Evolutionary conservation across 2,113 vertebrate species (phyloP), one percentile per base, ranked within the genome.

Genomic region (Rhadina sibilatrix): DNA sequence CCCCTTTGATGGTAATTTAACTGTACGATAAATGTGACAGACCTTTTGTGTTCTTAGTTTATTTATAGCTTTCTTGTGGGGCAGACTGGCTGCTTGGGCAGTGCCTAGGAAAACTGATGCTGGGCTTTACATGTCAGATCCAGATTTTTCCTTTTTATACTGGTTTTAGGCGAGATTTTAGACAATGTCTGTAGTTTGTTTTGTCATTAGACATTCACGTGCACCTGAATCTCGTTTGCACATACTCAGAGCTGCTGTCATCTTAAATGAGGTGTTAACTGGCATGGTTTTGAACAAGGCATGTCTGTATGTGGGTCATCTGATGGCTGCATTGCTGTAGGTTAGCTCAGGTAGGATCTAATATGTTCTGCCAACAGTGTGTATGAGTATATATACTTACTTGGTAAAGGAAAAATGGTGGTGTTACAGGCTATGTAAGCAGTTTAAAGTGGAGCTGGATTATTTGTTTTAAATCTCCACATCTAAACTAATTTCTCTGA

Each of bases 21-120:
- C 81, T 74, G 22, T 21, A 11, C 0, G 0, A 15, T 70, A 69
- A 90, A 70, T 0, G 0, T 61, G 60, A 23, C 19, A 53, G 19
- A 59, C 50, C 4, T 84, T 69, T 80, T 81, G 38, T 74, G 28
- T 40, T 77, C 64, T 79, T 74, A 9, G 37, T 54, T 72, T 83
- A 68, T 95, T 94, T 83, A 61, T 71, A 77, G 25, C 38, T 68
- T 70, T 46, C 19, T 54, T 66, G 15, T n/a, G 22, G 31, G 49
- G 83, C 68, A 49, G 50, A 35, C 37, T 30, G 59, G 13, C 72
- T 87, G 5, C 47, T 88, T 53, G 50, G 78, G n/a, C 56, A 23
- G 28, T 69, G 76, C 46, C 28, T n/a, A 20, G 11, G 38, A 31
- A 61, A 83, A 69, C 28, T 68, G n/a, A 70, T 75, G 21, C 61